Conservation (phyloP, 2,113 vertebrate genomes). For the Galbula dea region DNA sequence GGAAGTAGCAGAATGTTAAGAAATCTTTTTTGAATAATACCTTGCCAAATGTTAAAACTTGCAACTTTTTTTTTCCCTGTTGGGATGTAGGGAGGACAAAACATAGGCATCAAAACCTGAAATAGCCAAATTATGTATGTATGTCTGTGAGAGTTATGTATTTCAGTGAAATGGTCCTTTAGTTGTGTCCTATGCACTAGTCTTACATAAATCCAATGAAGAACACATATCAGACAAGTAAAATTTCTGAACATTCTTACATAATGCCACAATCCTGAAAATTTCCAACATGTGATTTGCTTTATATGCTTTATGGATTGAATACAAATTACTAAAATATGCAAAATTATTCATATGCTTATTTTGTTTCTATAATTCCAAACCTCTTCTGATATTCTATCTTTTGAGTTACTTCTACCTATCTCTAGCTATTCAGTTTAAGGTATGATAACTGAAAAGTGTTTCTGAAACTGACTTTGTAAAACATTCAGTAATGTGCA, state of each 20-base stretch:
- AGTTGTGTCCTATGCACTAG: background rate
- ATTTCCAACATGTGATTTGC: background rate
- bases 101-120: background rate
- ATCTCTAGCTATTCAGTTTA: background rate
- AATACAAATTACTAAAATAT: background rate
- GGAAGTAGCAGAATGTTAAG: conserved; percentile 26
- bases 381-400: background rate
- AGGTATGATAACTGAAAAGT: background rate
- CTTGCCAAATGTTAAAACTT: conserved; percentile 31
- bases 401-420: background rate
- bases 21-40: conserved; percentile 32
- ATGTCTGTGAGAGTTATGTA: background rate
- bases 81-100: background rate
- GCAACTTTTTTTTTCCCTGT: background rate
- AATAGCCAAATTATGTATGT: background rate
- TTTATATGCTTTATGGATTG: background rate
- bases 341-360: background rate
- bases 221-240: background rate
- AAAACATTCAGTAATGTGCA: background rate
- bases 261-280: background rate
- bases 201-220: background rate
- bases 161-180: background rate
- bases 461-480: background rate
- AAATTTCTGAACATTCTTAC: background rate
- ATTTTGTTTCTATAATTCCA: background rate